Base-by-base conservation (phyloP, 2,113 vertebrate species). In the Tricholaema leucomelas region DNA sequence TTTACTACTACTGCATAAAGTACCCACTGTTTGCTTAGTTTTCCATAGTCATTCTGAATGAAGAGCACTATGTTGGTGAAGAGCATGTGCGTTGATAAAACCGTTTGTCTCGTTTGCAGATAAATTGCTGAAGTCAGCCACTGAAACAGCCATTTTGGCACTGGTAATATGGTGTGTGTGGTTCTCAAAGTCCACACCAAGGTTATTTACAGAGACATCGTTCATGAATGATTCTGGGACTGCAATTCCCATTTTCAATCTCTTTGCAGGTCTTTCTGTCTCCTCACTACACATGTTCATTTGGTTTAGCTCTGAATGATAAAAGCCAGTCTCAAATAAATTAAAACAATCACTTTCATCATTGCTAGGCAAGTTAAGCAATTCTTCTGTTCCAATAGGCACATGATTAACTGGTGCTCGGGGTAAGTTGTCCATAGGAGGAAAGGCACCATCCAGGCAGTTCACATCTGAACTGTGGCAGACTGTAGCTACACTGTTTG, bases 251-350 rank as follows among this genome's bases (percentile, higher is more conserved):
- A 99, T 98, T 97, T 99, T 99, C 96, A 99, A 98, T 97, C 99
- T 98, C 95, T 99, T 99, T 0, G 98, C 97, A 18, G 99, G 98
- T 46, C 99, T 98, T 95, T 99, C 99, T 9, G 98, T 96, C 96
- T 99, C 99, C 91, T 99, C 99, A 54, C 96, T 97, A 90, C 99
- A 99, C 93, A 98, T 96, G 66, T 98, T 98, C 67, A 98, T 95
- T 90, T 94, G 98, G 92, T 98, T 98, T 90, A 99, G 88, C 64
- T 99, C 99, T 1, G 99, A 98, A 80, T 98, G 99, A 97, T 99
- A 99, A 97, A 99, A 99, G 80, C 98, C 98, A 59, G 98, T 98
- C 91, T 99, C 99, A n/a, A 99, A 98, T 98, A 99, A 98, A 97
- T 99, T 98, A 96, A 99, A 98, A 97, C 99, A 99, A 97, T 98